phyloP scores from a whole-genome alignment of 2,888 invertebrate genomes.

The Drosophila maculinotata region DNA sequence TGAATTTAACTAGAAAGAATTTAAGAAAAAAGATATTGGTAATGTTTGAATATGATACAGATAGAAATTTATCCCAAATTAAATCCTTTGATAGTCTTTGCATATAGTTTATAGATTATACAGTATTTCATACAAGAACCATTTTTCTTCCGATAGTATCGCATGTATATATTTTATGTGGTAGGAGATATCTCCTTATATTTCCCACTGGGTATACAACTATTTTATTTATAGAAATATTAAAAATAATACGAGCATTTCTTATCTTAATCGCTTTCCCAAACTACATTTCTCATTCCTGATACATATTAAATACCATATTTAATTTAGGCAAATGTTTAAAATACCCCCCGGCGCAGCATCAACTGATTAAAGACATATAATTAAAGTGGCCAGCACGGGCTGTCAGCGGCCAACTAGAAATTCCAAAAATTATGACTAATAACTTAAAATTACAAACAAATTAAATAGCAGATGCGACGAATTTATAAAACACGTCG shows the following conservation, averaged over 20 bases:
- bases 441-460: slow-evolving; percentile 80
- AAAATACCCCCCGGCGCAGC: background rate
- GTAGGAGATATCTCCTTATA: too few species aligned
- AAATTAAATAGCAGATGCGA: slow-evolving; percentile 71
- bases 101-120: too few species aligned
- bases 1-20: too few species aligned
- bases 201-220: too few species aligned
- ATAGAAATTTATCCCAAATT: too few species aligned
- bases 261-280: slow-evolving; percentile 5
- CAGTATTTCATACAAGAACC: too few species aligned
- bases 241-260: background rate
- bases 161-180: too few species aligned
- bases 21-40: too few species aligned
- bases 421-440: slow-evolving; percentile 78
- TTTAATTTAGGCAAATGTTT: slow-evolving; percentile 8
- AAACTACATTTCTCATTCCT: background rate
- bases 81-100: too few species aligned
- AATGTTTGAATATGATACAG: too few species aligned
- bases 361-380: slow-evolving; percentile 36
- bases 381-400: slow-evolving; percentile 50
- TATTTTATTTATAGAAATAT: too few species aligned
- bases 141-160: too few species aligned
- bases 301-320: slow-evolving; percentile 15
- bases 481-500: slow-evolving; percentile 25
- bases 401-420: slow-evolving; percentile 60